phyloP scores from a whole-genome alignment of 2,113 vertebrate genomes.

The Salminus brasiliensis region DNA sequence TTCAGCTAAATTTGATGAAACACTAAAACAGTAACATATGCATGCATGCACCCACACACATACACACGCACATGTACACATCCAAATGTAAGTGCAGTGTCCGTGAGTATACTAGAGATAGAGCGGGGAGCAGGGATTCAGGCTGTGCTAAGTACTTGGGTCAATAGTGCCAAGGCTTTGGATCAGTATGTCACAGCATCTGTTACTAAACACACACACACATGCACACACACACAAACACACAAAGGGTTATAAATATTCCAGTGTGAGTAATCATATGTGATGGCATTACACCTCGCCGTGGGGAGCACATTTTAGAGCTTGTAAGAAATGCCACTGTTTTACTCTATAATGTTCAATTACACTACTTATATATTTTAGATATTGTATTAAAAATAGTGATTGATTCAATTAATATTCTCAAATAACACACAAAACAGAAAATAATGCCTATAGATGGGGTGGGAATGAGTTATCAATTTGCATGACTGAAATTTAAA shows the following conservation, averaged over 20 bases:
- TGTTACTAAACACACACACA: slow-evolving; percentile 26
- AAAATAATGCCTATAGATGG: too few relatives aligned
- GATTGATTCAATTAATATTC: background rate
- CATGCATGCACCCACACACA: background rate
- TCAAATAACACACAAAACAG: too few relatives aligned
- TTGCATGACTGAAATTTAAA: too few relatives aligned
- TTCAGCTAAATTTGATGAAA: slow-evolving; percentile 25
- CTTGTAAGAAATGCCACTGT: background rate
- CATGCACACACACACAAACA: background rate
- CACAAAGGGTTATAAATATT: slow-evolving; percentile 28
- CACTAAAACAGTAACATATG: slow-evolving; percentile 8
- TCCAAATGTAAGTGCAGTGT: slow-evolving; percentile 15
- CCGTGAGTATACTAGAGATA: slow-evolving; percentile 28
- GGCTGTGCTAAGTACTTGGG: slow-evolving; percentile 13
- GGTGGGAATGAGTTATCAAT: too few relatives aligned
- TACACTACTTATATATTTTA: too few relatives aligned
- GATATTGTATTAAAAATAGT: background rate
- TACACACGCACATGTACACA: slow-evolving; percentile 43
- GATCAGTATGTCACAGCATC: slow-evolving; percentile 31
- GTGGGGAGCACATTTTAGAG: background rate
- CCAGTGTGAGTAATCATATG: slow-evolving; percentile 16
- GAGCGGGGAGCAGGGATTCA: slow-evolving; percentile 19
- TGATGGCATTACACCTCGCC: slow-evolving; percentile 1
- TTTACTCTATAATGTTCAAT: background rate
- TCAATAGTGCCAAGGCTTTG: slow-evolving; percentile 27